Percentiles rank a stretch among this genome's conserved stretches.
These are phyloP conservation scores for Ianthella basta DNA, from an alignment of 37 sponge, comb jelly and placozoan species.

Conservation along the genomic window DNA sequence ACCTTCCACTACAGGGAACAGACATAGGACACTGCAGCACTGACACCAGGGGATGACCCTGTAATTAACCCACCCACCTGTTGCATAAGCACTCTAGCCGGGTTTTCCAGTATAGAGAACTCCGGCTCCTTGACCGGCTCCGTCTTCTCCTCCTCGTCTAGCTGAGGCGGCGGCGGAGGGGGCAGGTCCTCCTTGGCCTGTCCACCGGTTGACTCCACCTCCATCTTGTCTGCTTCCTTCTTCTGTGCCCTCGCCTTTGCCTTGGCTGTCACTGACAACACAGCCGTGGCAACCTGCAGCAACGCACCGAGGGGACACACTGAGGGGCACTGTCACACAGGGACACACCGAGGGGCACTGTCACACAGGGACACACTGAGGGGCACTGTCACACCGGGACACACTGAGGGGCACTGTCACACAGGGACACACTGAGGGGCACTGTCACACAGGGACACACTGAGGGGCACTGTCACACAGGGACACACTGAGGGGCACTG, in stretches of 20 bases:
- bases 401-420: too few species aligned
- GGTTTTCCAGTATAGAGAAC: conserved; percentile 89
- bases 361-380: too few species aligned
- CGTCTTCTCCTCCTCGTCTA: conserved; percentile 20
- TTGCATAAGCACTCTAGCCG: conserved; percentile 87
- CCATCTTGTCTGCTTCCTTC: conserved; percentile 62
- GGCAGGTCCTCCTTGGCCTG: too few species aligned
- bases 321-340: too few species aligned
- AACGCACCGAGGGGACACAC: too few species aligned
- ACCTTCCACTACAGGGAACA: conserved; percentile 61
- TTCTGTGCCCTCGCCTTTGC: conserved; percentile 76
- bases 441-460: too few species aligned
- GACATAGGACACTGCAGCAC: neutral
- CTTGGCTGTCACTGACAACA: conserved; percentile 93
- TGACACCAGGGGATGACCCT: neutral
- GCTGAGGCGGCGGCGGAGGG: neutral
- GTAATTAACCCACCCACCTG: conserved; percentile 59
- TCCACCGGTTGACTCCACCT: conserved; percentile 27
- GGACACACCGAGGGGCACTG: too few species aligned
- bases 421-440: too few species aligned
- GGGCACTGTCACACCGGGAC: too few species aligned
- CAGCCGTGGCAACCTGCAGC: conserved; percentile 87
- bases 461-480: too few species aligned
- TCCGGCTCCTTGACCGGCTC: conserved; percentile 60
- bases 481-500: too few species aligned